Base-by-base conservation (phyloP, 2,888 invertebrate genomes). In the Aspidiotus destructor region DNA sequence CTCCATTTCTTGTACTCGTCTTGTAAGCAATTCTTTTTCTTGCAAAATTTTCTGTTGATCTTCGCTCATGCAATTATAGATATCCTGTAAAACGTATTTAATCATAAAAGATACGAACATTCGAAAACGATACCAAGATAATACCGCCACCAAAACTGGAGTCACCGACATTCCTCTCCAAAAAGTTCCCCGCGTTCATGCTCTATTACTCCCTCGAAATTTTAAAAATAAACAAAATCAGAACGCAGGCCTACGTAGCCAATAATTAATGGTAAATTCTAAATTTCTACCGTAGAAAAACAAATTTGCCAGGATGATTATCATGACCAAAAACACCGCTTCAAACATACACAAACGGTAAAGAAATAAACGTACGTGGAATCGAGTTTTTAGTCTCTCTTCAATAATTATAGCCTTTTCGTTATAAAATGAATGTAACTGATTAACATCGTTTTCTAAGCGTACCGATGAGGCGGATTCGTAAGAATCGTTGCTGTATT, bases 401-500 rank as follows among this genome's bases (percentile, higher is more conserved):
- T 67, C 67, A 60, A 67, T 60, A 67, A 67, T 48, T 67, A 67
- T 58, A 67, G 67, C 67, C 67, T 67, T 67, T 67, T 67, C 67
- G 58, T 67, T 67, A 67, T 67, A 67, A 67, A 67, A 67, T 67
- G 60, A 67, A 67, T 67, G 67, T 52, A 67, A 58, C 60, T 67
- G 67, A 67, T 41, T 67, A 67, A 67, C 67, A 60, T 67, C 67
- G 52, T 67, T 67, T 67, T 67, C 48, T 52, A 67, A 60, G 58
- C 67, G 67, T 67, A 67, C 67, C 67, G 67, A 67, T 48, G 67
- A 58, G 17, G 67, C 67, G 8, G 67, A 67, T 48, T 67, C 58
- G 57, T 58, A 67, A 40, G 67, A 67, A 28, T 67, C 67, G 52
- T 67, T 58, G 40, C 67, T 67, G 52, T 60, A 67, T 48, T 67